Evolutionary conservation across 1,140 invertebrate species (phyloP), one percentile per base, ranked within the genome.

Genomic region (Calliopsis andreniformis): DNA sequence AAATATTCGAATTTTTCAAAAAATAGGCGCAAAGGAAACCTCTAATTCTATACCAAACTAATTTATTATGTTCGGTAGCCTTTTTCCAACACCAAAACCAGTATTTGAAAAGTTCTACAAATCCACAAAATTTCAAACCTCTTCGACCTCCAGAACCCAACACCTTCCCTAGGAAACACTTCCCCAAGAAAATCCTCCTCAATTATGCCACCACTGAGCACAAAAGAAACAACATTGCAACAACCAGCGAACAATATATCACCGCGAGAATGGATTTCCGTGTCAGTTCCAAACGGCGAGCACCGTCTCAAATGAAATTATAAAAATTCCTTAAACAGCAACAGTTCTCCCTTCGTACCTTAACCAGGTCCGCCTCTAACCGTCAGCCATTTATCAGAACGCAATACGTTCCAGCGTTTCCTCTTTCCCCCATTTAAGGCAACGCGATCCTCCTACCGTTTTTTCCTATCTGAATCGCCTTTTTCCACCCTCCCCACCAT

Each of bases 311-410:
- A 71, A 71, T 63, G 58, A 71, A 71, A 71, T 71, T 63, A 63
- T 62, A 71, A 71, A 71, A 62, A 25, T 51, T 39, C 58, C 58
- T 51, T 51, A 62, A 71, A 2, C 25, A 55, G 20, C 43, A 20
- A n/a, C 30, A 3, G 16, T 51, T 71, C 62, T 51, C 18, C 20
- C 10, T 7, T 7, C 30, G 3, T n/a, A 20, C 28, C 25, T 42
- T 18, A 68, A 56, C 66, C 30, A 32, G 43, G 35, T 68, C 43
- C 10, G 25, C 70, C 25, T 62, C 51, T 20, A 43, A 71, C 56
- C 30, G 23, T 18, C 23, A 7, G 25, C 61, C 70, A 73, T 73
- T 73, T 43, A 73, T 73, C 70, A 73, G 35, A 23, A 63, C 59
- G 30, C 43, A 18, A 25, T 25, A 47, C 53, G 23, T 25, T 16